Evolutionary conservation across 1,140 invertebrate genomes (phyloP).

Genomic region (Euura saliciscinereae): DNA sequence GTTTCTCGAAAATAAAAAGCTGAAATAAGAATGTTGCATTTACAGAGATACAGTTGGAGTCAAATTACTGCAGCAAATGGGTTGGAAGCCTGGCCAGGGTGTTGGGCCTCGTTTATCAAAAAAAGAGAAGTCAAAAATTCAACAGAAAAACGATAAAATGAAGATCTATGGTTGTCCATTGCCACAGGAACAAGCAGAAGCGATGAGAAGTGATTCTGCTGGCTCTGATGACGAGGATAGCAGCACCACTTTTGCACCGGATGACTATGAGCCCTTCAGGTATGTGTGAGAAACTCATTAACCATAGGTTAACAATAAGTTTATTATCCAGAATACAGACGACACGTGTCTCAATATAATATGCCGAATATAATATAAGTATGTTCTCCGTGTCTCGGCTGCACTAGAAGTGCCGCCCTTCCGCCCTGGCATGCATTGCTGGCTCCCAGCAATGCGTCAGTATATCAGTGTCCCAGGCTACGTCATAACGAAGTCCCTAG

Average conservation of each 20-base stretch:
- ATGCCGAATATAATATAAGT: slow-evolving; percentile 12
- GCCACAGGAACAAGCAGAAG: slow-evolving; percentile 48
- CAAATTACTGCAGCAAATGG: slow-evolving; percentile 83
- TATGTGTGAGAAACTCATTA: slow-evolving; percentile 18
- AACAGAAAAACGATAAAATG: slow-evolving; percentile 50
- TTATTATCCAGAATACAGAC: too few species aligned
- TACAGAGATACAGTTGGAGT: slow-evolving; percentile 86
- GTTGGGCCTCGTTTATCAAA: slow-evolving; percentile 77
- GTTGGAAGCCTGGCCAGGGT: slow-evolving; percentile 90
- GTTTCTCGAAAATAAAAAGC: too few species aligned
- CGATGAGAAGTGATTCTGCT: slow-evolving; percentile 50
- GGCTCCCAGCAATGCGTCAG: too few species aligned
- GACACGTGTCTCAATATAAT: not conserved
- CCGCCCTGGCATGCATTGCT: not conserved
- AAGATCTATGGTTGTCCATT: slow-evolving; percentile 76
- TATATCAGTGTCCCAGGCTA: too few species aligned
- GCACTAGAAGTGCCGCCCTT: not conserved
- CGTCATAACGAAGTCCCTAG: too few species aligned
- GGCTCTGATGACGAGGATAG: slow-evolving; percentile 67
- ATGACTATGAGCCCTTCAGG: slow-evolving; percentile 76
- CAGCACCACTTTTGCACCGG: slow-evolving; percentile 80
- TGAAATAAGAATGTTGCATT: slow-evolving; percentile 15
- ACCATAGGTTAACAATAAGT: slow-evolving; percentile 1
- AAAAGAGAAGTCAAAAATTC: slow-evolving; percentile 62
- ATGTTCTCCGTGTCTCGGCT: not conserved